Evolutionary conservation across 2,888 invertebrate genomes (phyloP).

Genomic region (Acanthosepion lycidas): DNA sequence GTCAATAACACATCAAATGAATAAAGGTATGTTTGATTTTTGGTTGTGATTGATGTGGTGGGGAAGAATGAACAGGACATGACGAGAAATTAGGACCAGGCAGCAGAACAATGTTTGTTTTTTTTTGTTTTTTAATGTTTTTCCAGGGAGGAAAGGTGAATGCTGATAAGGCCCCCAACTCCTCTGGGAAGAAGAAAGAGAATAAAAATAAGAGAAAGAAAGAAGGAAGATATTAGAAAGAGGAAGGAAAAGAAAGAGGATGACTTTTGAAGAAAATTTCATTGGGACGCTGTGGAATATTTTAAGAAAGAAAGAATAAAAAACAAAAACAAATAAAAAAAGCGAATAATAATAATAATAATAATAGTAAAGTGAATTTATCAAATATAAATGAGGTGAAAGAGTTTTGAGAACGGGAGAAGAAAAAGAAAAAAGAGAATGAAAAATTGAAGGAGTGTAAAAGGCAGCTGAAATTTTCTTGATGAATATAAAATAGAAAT

Average conservation of each 20-base stretch:
- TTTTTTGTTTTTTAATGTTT: not conserved
- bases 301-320: not conserved
- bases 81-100: not conserved
- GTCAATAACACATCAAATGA: constrained; percentile 11
- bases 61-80: not conserved
- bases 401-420: not conserved
- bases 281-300: not conserved
- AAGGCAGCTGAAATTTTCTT: too few relatives aligned
- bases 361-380: not conserved
- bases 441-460: not conserved
- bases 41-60: not conserved
- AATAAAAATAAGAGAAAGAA: not conserved
- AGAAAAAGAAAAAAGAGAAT: not conserved
- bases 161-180: not conserved
- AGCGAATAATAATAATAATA: not conserved
- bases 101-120: not conserved
- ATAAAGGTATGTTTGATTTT: not conserved
- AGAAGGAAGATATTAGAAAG: not conserved
- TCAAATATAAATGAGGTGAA: not conserved
- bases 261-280: not conserved
- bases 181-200: not conserved
- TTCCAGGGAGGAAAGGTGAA: not conserved
- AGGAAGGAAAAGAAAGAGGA: not conserved
- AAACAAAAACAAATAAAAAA: not conserved
- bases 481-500: too few relatives aligned